Percentiles rank a stretch among this genome's conserved stretches.
These are phyloP conservation scores for Arnoldichthys spilopterus DNA, from an alignment of 2,797 vertebrate genomes.

Conservation along the genomic window DNA sequence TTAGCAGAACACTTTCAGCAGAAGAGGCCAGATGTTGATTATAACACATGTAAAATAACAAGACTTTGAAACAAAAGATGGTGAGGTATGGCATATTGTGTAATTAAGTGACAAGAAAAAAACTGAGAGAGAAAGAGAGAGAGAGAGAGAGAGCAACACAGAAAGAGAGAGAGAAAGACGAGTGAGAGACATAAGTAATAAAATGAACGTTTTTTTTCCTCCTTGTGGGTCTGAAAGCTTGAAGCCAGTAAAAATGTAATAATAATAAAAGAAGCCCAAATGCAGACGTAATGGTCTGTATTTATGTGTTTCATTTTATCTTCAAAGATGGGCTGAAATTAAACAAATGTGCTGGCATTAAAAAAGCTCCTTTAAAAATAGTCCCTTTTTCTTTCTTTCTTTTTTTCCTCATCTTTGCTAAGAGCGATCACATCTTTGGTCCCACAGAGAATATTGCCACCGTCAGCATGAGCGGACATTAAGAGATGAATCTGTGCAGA, in stretches of 20 bases:
- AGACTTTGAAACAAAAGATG: slow-evolving; percentile 40
- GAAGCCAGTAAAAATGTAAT: slow-evolving; percentile 65
- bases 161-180: too few species aligned
- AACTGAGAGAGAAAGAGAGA: slow-evolving; percentile 23
- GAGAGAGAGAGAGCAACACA: slow-evolving; percentile 6
- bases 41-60: slow-evolving; percentile 41
- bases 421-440: slow-evolving; percentile 47
- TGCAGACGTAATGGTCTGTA: slow-evolving; percentile 65
- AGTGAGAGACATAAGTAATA: slow-evolving; percentile 43
- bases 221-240: slow-evolving; percentile 61
- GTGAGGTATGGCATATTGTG: slow-evolving; percentile 45
- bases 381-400: slow-evolving; percentile 28
- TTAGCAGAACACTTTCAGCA: too few species aligned
- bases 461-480: slow-evolving; percentile 50
- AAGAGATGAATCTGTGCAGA: slow-evolving; percentile 55
- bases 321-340: slow-evolving; percentile 71
- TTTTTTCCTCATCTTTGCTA: background rate
- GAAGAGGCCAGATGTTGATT: slow-evolving; percentile 38
- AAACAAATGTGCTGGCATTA: slow-evolving; percentile 67
- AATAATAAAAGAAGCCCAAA: slow-evolving; percentile 67
- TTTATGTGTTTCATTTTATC: slow-evolving; percentile 79
- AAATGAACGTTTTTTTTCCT: slow-evolving; percentile 50
- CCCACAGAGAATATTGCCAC: slow-evolving; percentile 54
- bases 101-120: slow-evolving; percentile 46
- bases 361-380: slow-evolving; percentile 64